These are phyloP conservation scores for Megatriorchis doriae DNA, from an alignment of 2,113 vertebrate species.

Conservation along the genomic window DNA sequence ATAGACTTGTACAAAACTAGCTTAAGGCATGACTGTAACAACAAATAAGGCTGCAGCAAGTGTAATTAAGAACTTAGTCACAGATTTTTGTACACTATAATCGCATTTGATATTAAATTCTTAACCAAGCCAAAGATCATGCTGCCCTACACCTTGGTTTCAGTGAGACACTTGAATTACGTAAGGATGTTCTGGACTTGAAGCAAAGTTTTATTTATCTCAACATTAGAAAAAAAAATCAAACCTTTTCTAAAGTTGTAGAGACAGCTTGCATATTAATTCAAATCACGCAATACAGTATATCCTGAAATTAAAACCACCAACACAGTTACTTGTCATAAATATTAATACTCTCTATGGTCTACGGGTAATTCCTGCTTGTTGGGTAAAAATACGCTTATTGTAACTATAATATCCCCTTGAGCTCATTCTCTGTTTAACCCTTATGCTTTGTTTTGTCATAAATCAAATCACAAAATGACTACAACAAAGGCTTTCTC, in stretches of 20 bases:
- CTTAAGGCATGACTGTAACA: background rate
- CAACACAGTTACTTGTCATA: background rate
- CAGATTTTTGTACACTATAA: background rate
- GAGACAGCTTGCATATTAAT: background rate
- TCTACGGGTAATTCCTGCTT: background rate
- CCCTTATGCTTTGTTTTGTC: background rate
- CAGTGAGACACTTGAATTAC: background rate
- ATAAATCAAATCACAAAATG: background rate
- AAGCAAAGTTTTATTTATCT: background rate
- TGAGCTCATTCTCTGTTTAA: background rate
- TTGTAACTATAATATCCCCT: background rate
- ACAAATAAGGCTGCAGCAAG: background rate
- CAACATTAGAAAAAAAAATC: background rate
- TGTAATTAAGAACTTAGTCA: background rate
- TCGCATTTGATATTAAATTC: background rate
- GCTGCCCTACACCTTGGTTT: background rate
- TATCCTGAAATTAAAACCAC: background rate
- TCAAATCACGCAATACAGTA: background rate
- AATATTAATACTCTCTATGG: background rate
- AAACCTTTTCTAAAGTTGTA: background rate
- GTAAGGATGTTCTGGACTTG: background rate
- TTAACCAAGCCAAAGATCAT: background rate
- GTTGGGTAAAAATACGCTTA: background rate
- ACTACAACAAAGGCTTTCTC: background rate
- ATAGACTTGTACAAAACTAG: background rate